These are phyloP conservation scores for Platysteira castanea DNA, from an alignment of 2,113 vertebrate species.

Conservation along the genomic window DNA sequence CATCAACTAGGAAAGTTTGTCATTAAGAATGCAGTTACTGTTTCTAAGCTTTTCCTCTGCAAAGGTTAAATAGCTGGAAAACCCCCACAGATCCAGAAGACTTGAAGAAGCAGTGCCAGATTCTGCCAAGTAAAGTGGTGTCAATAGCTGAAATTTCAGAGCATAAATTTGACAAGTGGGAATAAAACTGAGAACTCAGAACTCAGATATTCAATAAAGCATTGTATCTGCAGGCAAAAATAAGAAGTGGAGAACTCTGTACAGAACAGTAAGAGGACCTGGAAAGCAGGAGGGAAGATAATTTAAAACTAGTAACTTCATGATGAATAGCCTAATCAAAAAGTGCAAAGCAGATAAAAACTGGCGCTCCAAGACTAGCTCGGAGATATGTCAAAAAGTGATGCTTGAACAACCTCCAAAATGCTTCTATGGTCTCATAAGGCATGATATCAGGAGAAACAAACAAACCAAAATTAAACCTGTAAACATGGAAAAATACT, in stretches of 20 bases:
- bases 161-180: neutral
- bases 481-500: neutral
- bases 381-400: neutral
- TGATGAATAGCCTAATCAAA: neutral
- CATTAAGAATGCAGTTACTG: neutral
- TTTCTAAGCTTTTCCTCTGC: neutral
- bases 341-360: neutral
- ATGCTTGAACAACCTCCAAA: neutral
- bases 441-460: neutral
- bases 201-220: neutral
- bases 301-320: neutral
- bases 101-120: neutral
- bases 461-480: neutral
- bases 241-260: neutral
- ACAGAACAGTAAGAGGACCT: neutral
- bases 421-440: neutral
- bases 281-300: neutral
- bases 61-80: neutral
- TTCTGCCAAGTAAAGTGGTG: neutral
- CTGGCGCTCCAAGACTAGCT: neutral
- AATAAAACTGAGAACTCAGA: neutral
- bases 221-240: neutral
- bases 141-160: conserved; percentile 4
- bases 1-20: neutral
- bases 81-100: neutral